These are phyloP conservation scores for Mystacornis crossleyi DNA, from an alignment of 2,113 vertebrate genomes.

Conservation along the genomic window DNA sequence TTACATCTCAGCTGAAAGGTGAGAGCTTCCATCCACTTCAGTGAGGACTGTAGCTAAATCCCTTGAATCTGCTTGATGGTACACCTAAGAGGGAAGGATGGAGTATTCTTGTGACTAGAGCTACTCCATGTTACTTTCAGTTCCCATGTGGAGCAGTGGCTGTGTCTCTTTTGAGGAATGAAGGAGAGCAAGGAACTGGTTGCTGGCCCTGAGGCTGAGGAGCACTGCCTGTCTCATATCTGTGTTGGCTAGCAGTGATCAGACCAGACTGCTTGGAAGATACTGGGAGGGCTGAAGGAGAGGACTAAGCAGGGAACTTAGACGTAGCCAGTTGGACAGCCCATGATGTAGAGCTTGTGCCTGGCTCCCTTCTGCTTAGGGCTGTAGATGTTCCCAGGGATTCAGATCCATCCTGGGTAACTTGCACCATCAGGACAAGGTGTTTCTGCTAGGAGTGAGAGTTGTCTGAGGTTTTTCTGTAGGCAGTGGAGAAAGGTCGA, in stretches of 20 bases:
- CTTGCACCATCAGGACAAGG: neutral
- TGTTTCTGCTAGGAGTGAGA: neutral
- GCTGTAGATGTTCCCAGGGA: neutral
- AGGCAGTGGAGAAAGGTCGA: neutral
- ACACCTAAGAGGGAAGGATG: neutral
- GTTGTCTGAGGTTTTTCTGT: neutral
- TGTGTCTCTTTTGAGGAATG: neutral
- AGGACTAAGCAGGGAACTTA: neutral
- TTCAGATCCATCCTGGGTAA: neutral
- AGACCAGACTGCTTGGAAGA: neutral
- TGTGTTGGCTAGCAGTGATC: neutral
- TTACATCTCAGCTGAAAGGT: neutral
- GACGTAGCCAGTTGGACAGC: neutral
- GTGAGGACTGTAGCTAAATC: neutral
- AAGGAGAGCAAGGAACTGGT: neutral
- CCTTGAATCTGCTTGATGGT: neutral
- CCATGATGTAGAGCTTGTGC: rapidly evolving
- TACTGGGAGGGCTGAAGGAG: neutral
- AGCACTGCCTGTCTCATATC: neutral
- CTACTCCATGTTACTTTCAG: neutral
- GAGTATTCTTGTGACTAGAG: neutral
- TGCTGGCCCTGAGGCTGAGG: neutral
- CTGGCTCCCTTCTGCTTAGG: neutral
- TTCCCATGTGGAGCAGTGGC: neutral
- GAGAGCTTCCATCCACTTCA: neutral